These are phyloP conservation scores for Euphydryas editha DNA, from an alignment of 2,888 invertebrate species.

Conservation along the genomic window DNA sequence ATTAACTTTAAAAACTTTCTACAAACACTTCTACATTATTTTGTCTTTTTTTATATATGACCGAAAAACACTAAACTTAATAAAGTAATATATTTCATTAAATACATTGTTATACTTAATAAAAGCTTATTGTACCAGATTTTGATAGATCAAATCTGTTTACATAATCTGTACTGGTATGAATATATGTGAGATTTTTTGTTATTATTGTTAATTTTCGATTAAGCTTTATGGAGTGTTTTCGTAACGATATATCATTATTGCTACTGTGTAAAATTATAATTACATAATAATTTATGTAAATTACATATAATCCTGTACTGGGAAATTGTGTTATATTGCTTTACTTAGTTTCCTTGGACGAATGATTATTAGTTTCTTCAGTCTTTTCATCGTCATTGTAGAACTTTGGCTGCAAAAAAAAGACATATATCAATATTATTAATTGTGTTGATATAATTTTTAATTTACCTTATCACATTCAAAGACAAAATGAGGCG, in stretches of 20 bases:
- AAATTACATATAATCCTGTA: slow-evolving; percentile 45
- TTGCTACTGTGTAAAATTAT: slow-evolving; percentile 39
- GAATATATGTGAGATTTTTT: background rate
- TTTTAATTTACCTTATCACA: slow-evolving; percentile 46
- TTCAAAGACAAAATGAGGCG: slow-evolving; percentile 21
- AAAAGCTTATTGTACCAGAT: background rate
- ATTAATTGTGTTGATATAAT: background rate
- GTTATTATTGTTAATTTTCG: background rate
- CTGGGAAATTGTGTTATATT: slow-evolving; percentile 41
- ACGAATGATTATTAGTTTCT: slow-evolving; percentile 81
- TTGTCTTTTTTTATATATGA: slow-evolving; percentile 4
- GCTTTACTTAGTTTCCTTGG: slow-evolving; percentile 77
- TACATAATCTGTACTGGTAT: slow-evolving; percentile 4
- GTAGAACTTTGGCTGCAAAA: slow-evolving; percentile 86
- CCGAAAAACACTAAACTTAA: slow-evolving; percentile 1
- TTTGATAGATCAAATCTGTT: background rate
- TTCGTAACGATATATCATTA: slow-evolving; percentile 7
- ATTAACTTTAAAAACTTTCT: slow-evolving; percentile 1
- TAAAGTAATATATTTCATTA: background rate
- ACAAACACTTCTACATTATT: slow-evolving; percentile 9
- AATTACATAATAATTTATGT: slow-evolving; percentile 47
- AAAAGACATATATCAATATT: slow-evolving; percentile 34
- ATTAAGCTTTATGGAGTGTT: background rate
- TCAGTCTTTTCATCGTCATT: slow-evolving; percentile 86
- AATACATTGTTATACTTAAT: slow-evolving; percentile 2